Percentiles rank a stretch among this genome's conserved stretches.
These are phyloP conservation scores for Amyelois transitella DNA, from an alignment of 1,140 invertebrate species.

Conservation along the genomic window DNA sequence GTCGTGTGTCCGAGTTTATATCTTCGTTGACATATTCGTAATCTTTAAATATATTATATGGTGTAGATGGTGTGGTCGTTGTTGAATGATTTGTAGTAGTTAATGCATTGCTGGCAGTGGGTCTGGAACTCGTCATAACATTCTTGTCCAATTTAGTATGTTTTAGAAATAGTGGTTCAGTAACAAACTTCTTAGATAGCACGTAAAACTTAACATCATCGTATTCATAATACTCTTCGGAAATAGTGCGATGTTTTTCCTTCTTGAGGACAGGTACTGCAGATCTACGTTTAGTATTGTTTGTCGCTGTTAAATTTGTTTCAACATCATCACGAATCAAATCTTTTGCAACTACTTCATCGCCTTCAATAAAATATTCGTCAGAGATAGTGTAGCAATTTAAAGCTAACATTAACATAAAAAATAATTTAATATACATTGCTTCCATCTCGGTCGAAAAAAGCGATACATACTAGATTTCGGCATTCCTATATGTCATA, in stretches of 20 bases:
- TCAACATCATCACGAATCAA: background rate
- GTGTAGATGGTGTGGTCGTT: constrained; percentile 3
- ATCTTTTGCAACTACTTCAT: background rate
- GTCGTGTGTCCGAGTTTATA: background rate
- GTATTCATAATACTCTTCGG: background rate
- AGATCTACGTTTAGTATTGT: background rate
- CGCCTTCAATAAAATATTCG: constrained; percentile 21
- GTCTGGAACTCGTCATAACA: background rate
- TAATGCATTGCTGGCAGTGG: background rate
- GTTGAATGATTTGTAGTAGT: background rate
- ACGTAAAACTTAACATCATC: constrained; percentile 1
- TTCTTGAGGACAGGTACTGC: background rate
- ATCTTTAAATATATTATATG: constrained; percentile 26
- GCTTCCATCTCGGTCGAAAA: background rate
- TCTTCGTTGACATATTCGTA: constrained; percentile 34
- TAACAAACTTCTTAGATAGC: background rate
- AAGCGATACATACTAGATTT: background rate
- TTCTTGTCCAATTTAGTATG: background rate
- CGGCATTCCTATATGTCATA: background rate
- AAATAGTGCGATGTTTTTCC: background rate
- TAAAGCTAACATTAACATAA: too few relatives aligned
- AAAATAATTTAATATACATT: too few relatives aligned
- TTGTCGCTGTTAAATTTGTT: background rate
- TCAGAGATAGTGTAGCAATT: constrained; percentile 13
- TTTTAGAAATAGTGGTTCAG: background rate